A percentile compares a stretch with the other conserved stretches of the same genome.
Evolutionary conservation across 2,113 vertebrate species (phyloP).

Genomic region (Accipiter virgatus): DNA sequence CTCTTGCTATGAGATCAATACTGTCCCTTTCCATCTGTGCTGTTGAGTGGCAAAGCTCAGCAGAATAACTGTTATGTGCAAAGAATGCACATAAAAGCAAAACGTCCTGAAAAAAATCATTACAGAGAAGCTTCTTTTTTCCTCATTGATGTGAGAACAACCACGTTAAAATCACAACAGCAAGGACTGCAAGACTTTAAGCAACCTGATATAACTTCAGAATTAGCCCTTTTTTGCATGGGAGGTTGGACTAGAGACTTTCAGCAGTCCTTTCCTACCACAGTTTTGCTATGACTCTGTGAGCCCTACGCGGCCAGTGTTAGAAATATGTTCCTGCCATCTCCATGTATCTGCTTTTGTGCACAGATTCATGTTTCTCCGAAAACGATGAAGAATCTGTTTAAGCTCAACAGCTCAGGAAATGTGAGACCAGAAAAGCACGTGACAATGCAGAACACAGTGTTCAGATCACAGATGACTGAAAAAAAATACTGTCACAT

Average conservation of each 20-base stretch:
- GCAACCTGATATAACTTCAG: background rate
- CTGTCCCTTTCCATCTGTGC: background rate
- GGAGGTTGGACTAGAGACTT: background rate
- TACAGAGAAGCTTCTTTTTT: background rate
- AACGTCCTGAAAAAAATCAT: background rate
- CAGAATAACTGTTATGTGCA: background rate
- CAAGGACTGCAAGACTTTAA: background rate
- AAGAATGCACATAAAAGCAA: background rate
- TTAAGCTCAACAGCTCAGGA: background rate
- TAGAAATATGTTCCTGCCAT: background rate
- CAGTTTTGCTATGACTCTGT: background rate
- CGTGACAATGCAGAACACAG: background rate
- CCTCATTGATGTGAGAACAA: background rate
- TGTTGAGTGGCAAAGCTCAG: rapidly evolving
- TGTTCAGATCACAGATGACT: background rate
- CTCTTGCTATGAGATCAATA: background rate
- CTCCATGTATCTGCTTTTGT: background rate
- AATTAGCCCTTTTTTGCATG: background rate
- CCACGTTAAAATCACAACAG: background rate
- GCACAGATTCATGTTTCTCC: background rate
- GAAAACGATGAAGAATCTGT: background rate
- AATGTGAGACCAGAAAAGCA: background rate
- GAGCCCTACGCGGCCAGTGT: background rate
- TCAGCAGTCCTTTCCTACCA: background rate
- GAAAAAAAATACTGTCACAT: background rate